Conservation (phyloP, 2,113 vertebrate genomes). For the Spheniscus mendiculus region DNA sequence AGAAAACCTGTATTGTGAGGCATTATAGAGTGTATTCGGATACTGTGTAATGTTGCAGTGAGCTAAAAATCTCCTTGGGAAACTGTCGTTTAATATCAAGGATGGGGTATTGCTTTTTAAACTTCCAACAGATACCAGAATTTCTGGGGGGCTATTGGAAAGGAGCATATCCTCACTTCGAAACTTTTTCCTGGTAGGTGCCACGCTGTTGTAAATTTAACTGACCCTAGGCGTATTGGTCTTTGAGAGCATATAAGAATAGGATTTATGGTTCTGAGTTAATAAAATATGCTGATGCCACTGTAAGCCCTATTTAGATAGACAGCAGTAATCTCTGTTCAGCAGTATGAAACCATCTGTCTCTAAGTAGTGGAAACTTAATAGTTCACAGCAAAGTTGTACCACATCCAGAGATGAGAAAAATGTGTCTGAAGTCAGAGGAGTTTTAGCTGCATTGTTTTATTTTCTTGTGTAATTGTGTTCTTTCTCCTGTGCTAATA, state of each 20-base stretch:
- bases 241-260: conserved; percentile 59
- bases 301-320: conserved; percentile 64
- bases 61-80: not conserved
- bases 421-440: conserved; percentile 24
- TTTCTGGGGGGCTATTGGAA: not conserved
- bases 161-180: not conserved
- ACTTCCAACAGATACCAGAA: not conserved
- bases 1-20: not conserved
- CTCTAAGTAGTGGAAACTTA: conserved; percentile 47
- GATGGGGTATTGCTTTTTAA: not conserved
- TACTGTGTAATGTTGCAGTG: not conserved
- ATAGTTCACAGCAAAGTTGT: conserved; percentile 62
- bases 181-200: not conserved
- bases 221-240: conserved; percentile 54
- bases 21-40: not conserved
- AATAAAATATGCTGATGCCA: conserved; percentile 70
- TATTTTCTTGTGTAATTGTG: not conserved
- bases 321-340: conserved; percentile 68
- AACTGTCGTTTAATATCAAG: not conserved
- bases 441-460: conserved; percentile 20
- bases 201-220: conserved; percentile 44
- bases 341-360: conserved; percentile 61
- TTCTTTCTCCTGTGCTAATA: not conserved
- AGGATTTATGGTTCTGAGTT: conserved; percentile 65
- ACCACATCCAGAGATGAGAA: conserved; percentile 58